Evolutionary conservation across 2,888 invertebrate species (phyloP).

Genomic region (Heliconius sara): DNA sequence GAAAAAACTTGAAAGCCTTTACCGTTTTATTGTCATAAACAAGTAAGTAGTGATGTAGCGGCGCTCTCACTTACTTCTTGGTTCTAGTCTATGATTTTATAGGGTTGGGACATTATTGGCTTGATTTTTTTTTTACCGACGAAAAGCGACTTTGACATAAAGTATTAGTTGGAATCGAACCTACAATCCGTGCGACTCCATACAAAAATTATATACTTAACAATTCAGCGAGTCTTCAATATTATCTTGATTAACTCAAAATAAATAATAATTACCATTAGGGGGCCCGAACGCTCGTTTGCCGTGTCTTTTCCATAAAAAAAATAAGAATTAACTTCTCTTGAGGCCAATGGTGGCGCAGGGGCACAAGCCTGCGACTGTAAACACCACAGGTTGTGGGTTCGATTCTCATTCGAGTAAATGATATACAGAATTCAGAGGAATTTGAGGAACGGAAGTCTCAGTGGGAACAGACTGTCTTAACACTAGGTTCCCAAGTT

Average conservation of each 20-base stretch:
- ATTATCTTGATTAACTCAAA: background rate
- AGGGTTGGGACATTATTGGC: constrained; percentile 52
- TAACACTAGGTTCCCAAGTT: too few species aligned
- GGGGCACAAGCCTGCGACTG: too few species aligned
- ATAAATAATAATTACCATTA: background rate
- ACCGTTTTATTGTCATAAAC: constrained; percentile 63
- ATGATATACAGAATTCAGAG: too few species aligned
- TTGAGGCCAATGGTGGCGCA: too few species aligned
- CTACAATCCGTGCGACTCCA: background rate
- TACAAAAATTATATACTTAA: background rate
- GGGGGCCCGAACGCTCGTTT: too few species aligned
- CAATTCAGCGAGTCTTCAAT: background rate
- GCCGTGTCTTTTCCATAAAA: too few species aligned
- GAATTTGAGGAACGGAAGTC: too few species aligned
- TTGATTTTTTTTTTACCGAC: background rate
- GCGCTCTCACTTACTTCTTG: constrained; percentile 52
- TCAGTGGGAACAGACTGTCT: too few species aligned
- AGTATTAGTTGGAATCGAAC: background rate
- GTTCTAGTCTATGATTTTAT: constrained; percentile 41
- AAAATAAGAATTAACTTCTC: too few species aligned
- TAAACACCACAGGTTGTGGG: too few species aligned
- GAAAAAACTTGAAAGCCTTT: constrained; percentile 59
- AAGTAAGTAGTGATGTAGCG: constrained; percentile 55
- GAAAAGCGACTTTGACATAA: background rate
- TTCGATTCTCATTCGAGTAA: too few species aligned